These are phyloP conservation scores for Mythimna albipuncta DNA, from an alignment of 2,888 invertebrate genomes.

Conservation along the genomic window DNA sequence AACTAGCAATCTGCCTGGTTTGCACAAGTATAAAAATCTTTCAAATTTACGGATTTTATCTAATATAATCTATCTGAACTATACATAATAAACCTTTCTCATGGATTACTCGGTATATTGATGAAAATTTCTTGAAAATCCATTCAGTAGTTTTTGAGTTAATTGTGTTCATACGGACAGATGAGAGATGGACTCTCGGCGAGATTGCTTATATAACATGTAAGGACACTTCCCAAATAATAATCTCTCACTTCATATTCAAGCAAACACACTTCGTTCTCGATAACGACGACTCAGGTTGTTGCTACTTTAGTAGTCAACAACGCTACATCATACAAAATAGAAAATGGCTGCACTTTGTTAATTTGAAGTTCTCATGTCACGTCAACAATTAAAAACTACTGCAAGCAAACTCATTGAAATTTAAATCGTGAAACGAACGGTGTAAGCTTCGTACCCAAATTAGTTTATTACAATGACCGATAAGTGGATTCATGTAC, in stretches of 20 bases:
- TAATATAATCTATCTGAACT: too few species aligned
- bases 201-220: too few species aligned
- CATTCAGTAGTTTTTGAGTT: too few species aligned
- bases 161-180: too few species aligned
- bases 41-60: too few species aligned
- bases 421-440: constrained; percentile 24
- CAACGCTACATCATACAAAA: constrained; percentile 1
- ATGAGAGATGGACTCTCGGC: too few species aligned
- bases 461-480: constrained; percentile 49
- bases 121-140: too few species aligned
- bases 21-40: too few species aligned
- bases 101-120: too few species aligned
- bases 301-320: neutral
- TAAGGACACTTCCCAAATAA: neutral
- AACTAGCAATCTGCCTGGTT: too few species aligned
- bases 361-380: constrained; percentile 26
- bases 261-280: neutral
- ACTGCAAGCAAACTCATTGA: constrained; percentile 21
- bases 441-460: constrained; percentile 26
- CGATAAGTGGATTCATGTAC: constrained; percentile 36
- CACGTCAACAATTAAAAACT: constrained; percentile 44
- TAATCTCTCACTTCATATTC: neutral
- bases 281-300: neutral
- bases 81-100: too few species aligned
- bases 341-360: constrained; percentile 21